phyloP scores from a whole-genome alignment of 2,113 vertebrate genomes.

The Harpagus bidentatus region DNA sequence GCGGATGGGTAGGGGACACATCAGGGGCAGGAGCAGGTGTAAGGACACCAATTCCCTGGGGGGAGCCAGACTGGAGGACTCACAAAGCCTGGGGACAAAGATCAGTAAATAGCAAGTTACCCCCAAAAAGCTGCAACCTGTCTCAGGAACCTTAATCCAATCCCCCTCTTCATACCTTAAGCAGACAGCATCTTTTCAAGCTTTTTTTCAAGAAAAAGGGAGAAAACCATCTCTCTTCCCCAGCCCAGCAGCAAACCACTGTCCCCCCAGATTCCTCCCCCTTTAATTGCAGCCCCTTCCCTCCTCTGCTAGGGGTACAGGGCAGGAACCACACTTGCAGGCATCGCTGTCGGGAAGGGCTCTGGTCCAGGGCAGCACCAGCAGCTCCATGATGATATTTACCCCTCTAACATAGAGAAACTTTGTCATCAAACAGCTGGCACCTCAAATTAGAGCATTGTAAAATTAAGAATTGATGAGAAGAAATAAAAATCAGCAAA shows the following conservation, averaged over 20 bases:
- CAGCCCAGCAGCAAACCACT: neutral
- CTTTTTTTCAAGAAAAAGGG: neutral
- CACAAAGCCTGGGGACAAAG: neutral
- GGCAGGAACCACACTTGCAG: fast-evolving
- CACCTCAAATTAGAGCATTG: neutral
- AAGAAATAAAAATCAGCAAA: conserved; percentile 46
- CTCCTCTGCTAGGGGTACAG: neutral
- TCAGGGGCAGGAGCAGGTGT: neutral
- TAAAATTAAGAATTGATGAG: neutral
- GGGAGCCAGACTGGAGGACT: neutral
- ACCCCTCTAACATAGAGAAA: neutral
- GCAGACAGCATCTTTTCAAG: neutral
- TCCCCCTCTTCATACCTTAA: neutral
- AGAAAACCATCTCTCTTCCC: neutral
- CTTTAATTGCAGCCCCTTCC: neutral
- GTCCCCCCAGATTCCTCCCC: neutral
- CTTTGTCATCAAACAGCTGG: conserved; percentile 38
- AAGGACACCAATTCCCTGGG: neutral
- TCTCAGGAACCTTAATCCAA: neutral
- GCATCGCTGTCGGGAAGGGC: neutral
- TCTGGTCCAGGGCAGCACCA: neutral
- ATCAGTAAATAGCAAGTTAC: neutral
- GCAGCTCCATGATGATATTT: neutral
- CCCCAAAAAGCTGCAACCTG: neutral
- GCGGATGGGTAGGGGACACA: no score